Percentiles rank a stretch among this genome's conserved stretches.
These are phyloP conservation scores for Hyposoter dolosus DNA, from an alignment of 2,888 invertebrate genomes.

Conservation along the genomic window DNA sequence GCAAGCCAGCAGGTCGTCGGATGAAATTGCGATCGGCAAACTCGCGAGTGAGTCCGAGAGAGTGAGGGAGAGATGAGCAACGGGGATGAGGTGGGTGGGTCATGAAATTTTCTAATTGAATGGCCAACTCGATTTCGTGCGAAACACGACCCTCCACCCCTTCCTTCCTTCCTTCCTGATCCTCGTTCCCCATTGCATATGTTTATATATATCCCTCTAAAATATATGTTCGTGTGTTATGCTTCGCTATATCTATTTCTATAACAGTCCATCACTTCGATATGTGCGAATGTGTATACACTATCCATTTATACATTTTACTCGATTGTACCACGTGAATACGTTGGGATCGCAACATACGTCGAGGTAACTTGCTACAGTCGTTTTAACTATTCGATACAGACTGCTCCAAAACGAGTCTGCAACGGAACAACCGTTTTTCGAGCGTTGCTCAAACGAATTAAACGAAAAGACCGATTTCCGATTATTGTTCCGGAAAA, in stretches of 20 bases:
- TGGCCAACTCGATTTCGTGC: slow-evolving; percentile 70
- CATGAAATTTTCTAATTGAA: slow-evolving; percentile 69
- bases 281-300: slow-evolving; percentile 19
- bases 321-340: slow-evolving; percentile 35
- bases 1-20: slow-evolving; percentile 68
- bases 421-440: not conserved
- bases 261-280: slow-evolving; percentile 33
- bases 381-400: slow-evolving; percentile 31
- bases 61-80: slow-evolving; percentile 26
- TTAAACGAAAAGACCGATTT: too few relatives aligned
- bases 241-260: slow-evolving; percentile 9
- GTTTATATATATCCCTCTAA: not conserved
- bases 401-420: not conserved
- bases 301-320: slow-evolving; percentile 25
- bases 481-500: too few relatives aligned
- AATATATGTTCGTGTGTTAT: not conserved
- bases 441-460: too few relatives aligned
- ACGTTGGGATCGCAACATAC: slow-evolving; percentile 54
- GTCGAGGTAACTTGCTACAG: slow-evolving; percentile 44
- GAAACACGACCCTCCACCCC: slow-evolving; percentile 67
- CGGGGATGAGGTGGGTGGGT: slow-evolving; percentile 56
- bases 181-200: not conserved
- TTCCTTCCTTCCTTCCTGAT: slow-evolving; percentile 50
- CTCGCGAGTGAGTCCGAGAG: slow-evolving; percentile 39
- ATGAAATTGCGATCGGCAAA: slow-evolving; percentile 68